Evolutionary conservation across 2,113 vertebrate genomes (phyloP), one percentile per base, ranked within the genome.

Genomic region (Arvicanthis niloticus): DNA sequence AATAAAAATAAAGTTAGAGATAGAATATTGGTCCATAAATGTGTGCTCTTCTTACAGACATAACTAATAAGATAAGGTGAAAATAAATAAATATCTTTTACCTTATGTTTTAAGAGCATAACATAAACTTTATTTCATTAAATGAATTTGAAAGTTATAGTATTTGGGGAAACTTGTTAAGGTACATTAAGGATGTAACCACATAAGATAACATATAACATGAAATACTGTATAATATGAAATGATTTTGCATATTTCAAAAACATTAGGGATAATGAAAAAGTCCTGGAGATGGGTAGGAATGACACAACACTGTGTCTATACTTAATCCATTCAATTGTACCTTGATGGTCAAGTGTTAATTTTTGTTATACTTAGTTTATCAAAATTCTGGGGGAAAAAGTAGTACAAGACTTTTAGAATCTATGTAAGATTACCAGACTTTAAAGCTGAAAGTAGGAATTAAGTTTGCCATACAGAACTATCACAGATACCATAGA

Each of bases 41-140:
- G 76, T 12, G 7, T 65, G 10, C 53, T 40, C 37, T 68, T 82
- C 29, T 65, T 48, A 68, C 45, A 91, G 0, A 56, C 9, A 77
- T 65, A 92, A 82, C 3, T 40, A 82, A 7, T 31, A 93, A 78
- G 76, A 89, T 26, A n/a, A 85, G 7, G 7, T 88, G 11, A 92
- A 95, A 94, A 51, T 58, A 95, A 45, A 75, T 75, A 24, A 42
- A 56, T 85, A 76, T 92, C 68, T 37, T 78, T 97, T 96, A 51
- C 45, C 56, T 96, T 60, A 87, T 70, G 42, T 0, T 96, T 53
- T 85, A 86, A 65, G 12, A 85, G n/a, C 19, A 29, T 78, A 81
- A 65, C 86, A 81, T 48, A 96, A 96, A 31, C 16, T 31, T 89
- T n/a, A 86, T 0, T 8, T 95, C 91, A 81, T 15, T 91, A 91